These are phyloP conservation scores for Emydoidea blandingii DNA, from an alignment of 2,797 vertebrate species.

Conservation along the genomic window DNA sequence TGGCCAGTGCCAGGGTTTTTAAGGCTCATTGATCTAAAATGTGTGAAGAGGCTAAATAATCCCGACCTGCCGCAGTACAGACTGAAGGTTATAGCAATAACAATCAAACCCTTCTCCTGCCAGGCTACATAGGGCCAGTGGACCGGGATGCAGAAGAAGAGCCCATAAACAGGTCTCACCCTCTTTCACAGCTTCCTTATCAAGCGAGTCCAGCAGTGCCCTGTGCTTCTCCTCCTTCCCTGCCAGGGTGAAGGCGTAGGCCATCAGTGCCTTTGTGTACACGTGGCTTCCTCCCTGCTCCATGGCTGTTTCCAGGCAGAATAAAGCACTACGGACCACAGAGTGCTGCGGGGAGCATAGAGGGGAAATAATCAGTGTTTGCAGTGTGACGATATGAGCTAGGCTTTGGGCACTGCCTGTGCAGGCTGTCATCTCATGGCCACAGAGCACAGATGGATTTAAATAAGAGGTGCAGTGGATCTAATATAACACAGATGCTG, in stretches of 20 bases:
- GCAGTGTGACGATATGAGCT: accelerated
- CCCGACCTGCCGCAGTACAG: neutral
- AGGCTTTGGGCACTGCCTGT: accelerated
- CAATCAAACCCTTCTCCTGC: too few species aligned
- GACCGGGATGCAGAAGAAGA: too few species aligned
- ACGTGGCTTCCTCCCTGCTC: slow-evolving; percentile 1
- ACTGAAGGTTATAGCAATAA: neutral
- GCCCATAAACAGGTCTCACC: slow-evolving; percentile 44
- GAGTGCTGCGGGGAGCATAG: slow-evolving; percentile 35
- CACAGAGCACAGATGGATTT: accelerated
- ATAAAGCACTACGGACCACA: slow-evolving; percentile 64
- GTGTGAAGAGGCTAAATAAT: neutral
- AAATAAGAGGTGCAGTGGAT: neutral
- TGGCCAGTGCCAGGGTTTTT: accelerated
- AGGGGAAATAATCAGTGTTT: neutral
- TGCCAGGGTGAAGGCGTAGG: slow-evolving; percentile 76
- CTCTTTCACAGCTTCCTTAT: slow-evolving; percentile 57
- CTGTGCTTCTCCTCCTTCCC: slow-evolving; percentile 38
- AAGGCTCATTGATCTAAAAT: neutral
- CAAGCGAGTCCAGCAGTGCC: slow-evolving; percentile 57
- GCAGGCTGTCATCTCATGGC: neutral
- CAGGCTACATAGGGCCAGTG: too few species aligned
- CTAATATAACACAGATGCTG: neutral
- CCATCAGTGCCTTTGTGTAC: slow-evolving; percentile 76
- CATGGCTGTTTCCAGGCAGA: slow-evolving; percentile 69